These are phyloP conservation scores for Intellagama lesueurii DNA, from an alignment of 2,797 vertebrate genomes.

Conservation along the genomic window DNA sequence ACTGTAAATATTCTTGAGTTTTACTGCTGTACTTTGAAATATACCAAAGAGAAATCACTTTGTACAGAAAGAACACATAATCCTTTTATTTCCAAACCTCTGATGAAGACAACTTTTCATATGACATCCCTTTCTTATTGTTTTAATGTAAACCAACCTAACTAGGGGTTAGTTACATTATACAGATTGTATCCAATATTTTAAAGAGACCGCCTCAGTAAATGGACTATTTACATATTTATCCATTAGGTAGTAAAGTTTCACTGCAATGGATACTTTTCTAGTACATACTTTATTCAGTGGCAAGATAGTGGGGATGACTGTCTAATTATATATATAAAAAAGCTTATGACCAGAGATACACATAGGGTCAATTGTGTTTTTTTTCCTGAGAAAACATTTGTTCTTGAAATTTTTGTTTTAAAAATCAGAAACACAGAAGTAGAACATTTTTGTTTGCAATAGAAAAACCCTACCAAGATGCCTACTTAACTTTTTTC, in stretches of 20 bases:
- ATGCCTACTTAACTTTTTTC: slow-evolving; percentile 81
- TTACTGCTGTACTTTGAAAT: slow-evolving; percentile 18
- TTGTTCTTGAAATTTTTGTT: slow-evolving; percentile 87
- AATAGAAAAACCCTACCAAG: slow-evolving; percentile 75
- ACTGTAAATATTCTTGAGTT: slow-evolving; percentile 9
- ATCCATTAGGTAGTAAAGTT: slow-evolving; percentile 86
- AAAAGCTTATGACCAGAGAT: slow-evolving; percentile 80
- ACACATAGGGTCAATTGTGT: slow-evolving; percentile 72
- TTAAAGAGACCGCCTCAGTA: slow-evolving; percentile 72
- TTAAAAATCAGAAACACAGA: slow-evolving; percentile 75
- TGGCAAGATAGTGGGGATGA: slow-evolving; percentile 75
- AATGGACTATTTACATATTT: slow-evolving; percentile 83
- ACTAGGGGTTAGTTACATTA: slow-evolving; percentile 77
- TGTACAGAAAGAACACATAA: slow-evolving; percentile 77
- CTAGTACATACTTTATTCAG: slow-evolving; percentile 74
- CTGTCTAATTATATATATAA: slow-evolving; percentile 74
- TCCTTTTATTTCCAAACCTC: slow-evolving; percentile 87
- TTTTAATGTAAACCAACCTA: slow-evolving; percentile 80
- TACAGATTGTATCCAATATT: slow-evolving; percentile 78
- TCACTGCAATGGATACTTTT: slow-evolving; percentile 71
- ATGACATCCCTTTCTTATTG: slow-evolving; percentile 73
- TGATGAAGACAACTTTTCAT: slow-evolving; percentile 81
- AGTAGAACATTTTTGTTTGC: slow-evolving; percentile 75
- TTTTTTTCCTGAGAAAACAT: slow-evolving; percentile 87
- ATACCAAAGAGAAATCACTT: slow-evolving; percentile 60